phyloP scores from a whole-genome alignment of 2,888 invertebrate genomes.

The Tachina fera region DNA sequence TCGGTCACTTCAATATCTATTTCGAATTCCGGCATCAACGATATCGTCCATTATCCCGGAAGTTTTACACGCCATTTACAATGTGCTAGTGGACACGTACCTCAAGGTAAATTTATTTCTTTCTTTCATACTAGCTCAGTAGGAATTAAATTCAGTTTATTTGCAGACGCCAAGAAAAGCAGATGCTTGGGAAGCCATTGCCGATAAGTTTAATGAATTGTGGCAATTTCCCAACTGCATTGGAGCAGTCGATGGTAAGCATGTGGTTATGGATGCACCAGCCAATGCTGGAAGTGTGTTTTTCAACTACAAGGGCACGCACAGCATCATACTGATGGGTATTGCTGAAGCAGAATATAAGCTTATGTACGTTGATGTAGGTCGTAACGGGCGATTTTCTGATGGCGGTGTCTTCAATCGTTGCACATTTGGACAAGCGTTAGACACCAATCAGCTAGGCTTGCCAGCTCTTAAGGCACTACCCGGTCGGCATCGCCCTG shows the following conservation, averaged over 20 bases:
- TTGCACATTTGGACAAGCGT: conserved; percentile 14
- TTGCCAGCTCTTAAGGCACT: not conserved
- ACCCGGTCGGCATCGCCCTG: not conserved
- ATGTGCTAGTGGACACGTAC: not conserved
- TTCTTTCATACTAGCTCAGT: not conserved
- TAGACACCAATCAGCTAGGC: conserved; percentile 13
- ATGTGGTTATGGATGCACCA: conserved; percentile 24
- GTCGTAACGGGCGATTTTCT: conserved; percentile 24
- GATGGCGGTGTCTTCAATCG: conserved; percentile 24
- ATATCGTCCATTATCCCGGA: not conserved
- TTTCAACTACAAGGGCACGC: conserved; percentile 33
- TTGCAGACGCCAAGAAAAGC: conserved; percentile 4
- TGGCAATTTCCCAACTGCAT: conserved; percentile 39
- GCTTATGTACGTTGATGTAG: conserved; percentile 16
- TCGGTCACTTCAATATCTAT: conserved; percentile 16
- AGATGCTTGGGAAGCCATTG: conserved; percentile 8
- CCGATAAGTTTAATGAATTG: conserved; percentile 1
- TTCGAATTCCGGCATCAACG: not conserved
- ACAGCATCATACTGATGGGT: conserved; percentile 26
- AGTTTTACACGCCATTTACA: conserved; percentile 15
- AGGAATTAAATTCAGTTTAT: not conserved
- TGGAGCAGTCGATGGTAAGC: conserved; percentile 23
- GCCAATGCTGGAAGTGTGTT: conserved; percentile 14
- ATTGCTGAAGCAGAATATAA: conserved; percentile 28
- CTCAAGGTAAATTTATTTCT: conserved; percentile 1